Base-by-base conservation (phyloP, 2,888 invertebrate species). In the Trichogramma dendrolimi region DNA sequence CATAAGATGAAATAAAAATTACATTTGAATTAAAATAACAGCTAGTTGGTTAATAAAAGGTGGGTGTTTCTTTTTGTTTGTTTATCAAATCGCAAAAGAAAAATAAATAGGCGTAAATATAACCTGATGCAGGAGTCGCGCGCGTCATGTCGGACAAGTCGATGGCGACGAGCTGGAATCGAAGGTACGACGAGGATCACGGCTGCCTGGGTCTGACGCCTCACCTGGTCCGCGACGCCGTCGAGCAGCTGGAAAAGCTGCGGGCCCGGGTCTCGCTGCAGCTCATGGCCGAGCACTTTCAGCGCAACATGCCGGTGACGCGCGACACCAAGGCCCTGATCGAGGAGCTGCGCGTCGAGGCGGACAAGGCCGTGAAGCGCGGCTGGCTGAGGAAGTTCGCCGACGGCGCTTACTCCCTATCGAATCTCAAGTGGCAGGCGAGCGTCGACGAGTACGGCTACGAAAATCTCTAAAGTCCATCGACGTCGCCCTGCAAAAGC, bases 281-380 rank as follows among this genome's bases (percentile, higher is more conserved):
- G n/a, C 44, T 72, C 54, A 73, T 76, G 44, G 62, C 64, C n/a
- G 48, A 67, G 53, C 63, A 74, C 62, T 66, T 76, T 55, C 67
- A 61, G 55, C 61, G 50, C 41, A 55, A 53, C 54, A 71, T 70
- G 60, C 74, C 76, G 5, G 69, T 74, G 51, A 64, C 71, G 50
- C 67, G 42, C 10, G 60, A 73, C 63, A n/a, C 62, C 10, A 46
- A 61, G 39, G 14, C 40, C 38, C 62, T 75, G 6, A 67, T 63
- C 49, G 54, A 58, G 10, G 72, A 76, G 64, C 60, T 76, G 27
- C 44, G 52, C 1, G 67, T 70, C 14, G 71, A 71, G 51, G 67
- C 73, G 6, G 66, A 69, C 5, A 70, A 69, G 58, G 75, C 76
- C 6, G 72, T 74, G 4, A 62, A 53, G 4, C 66, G 70, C 11